Conservation (phyloP, 1,140 invertebrate species). For the Cepaea nemoralis region DNA sequence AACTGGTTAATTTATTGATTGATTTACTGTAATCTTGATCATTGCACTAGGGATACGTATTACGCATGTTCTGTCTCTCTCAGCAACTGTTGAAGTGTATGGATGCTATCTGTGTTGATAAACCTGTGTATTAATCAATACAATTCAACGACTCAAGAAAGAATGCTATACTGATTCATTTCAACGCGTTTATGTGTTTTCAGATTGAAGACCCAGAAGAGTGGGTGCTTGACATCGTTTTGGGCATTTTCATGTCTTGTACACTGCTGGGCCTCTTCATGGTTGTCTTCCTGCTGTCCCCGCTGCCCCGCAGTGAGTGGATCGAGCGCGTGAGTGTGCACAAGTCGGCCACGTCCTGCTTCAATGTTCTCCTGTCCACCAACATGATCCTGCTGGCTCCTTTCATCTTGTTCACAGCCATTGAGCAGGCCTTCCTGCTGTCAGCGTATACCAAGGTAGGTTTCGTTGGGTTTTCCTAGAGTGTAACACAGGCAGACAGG, state of each 20-base stretch:
- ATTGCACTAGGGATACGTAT: no score
- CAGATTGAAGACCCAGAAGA: slow-evolving; percentile 46
- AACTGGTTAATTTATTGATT: no score
- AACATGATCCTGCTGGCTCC: slow-evolving; percentile 52
- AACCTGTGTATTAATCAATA: background rate
- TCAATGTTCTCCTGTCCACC: slow-evolving; percentile 45
- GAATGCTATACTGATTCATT: no score
- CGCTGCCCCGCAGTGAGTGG: slow-evolving; percentile 49
- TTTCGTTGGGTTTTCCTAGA: no score
- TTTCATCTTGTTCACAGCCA: slow-evolving; percentile 54
- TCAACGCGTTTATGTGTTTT: background rate
- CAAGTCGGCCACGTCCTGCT: slow-evolving; percentile 45
- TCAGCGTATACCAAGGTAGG: slow-evolving; percentile 55
- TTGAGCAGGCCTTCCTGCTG: slow-evolving; percentile 52
- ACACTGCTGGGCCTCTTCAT: slow-evolving; percentile 46
- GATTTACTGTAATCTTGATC: no score
- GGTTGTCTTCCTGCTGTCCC: slow-evolving; percentile 45
- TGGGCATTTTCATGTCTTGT: slow-evolving; percentile 48
- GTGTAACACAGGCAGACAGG: no score
- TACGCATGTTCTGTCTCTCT: background rate
- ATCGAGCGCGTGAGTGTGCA: slow-evolving; percentile 31
- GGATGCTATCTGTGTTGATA: no score
- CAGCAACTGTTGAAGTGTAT: no score
- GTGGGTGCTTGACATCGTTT: slow-evolving; percentile 44
- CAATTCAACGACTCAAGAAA: background rate